Conservation (phyloP, 2,888 invertebrate genomes). For the Brachylomia viminalis region DNA sequence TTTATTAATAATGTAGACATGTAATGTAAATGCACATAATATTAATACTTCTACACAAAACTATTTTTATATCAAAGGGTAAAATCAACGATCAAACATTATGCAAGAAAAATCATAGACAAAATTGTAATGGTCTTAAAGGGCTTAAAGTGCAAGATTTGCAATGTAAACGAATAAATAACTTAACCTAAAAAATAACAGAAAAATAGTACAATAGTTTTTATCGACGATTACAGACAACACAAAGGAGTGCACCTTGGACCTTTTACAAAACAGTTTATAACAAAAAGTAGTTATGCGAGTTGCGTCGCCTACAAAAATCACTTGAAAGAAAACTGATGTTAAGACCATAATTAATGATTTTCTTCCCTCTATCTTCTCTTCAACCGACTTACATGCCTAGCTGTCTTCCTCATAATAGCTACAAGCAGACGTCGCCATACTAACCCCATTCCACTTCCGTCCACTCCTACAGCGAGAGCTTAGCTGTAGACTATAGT, state of each 20-base stretch:
- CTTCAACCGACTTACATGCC: neutral
- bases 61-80: neutral
- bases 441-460: slow-evolving; percentile 45
- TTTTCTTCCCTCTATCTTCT: neutral
- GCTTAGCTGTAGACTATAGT: slow-evolving; percentile 2
- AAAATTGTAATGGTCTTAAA: neutral
- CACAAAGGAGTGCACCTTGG: neutral
- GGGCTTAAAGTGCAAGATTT: too few species aligned
- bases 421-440: slow-evolving; percentile 41
- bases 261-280: neutral
- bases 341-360: neutral
- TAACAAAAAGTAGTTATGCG: neutral
- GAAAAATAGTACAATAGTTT: neutral
- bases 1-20: neutral
- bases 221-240: neutral
- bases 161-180: neutral
- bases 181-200: too few species aligned
- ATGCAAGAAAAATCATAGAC: neutral
- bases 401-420: neutral
- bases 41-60: neutral
- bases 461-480: neutral
- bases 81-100: neutral
- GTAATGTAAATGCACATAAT: neutral
- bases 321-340: neutral
- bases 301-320: neutral